Conservation (phyloP, 1,140 invertebrate genomes). For the Ostrea denselamellosa region DNA sequence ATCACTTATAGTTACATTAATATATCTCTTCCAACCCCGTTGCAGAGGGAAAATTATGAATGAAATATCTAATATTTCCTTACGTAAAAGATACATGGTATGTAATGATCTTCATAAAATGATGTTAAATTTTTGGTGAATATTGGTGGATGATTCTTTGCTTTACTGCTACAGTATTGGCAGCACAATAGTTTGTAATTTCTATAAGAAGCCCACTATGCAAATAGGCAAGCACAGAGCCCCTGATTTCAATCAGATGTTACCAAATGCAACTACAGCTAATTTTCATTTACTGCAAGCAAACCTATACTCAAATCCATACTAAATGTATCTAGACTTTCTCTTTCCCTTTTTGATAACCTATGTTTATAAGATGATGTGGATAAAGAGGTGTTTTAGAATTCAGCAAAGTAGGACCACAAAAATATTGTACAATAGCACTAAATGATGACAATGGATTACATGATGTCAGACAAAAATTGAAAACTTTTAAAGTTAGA, state of each 20-base stretch:
- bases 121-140: too few species aligned
- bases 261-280: neutral
- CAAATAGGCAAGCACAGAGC: neutral
- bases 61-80: too few species aligned
- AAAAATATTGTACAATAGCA: neutral
- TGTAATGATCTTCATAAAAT: too few species aligned
- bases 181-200: neutral
- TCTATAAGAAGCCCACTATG: neutral
- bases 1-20: too few species aligned
- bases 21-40: too few species aligned
- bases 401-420: neutral
- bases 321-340: neutral
- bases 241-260: neutral
- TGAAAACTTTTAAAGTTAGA: neutral
- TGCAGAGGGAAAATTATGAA: too few species aligned
- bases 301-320: neutral
- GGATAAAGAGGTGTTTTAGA: neutral
- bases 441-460: neutral
- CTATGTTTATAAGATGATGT: neutral
- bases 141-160: too few species aligned
- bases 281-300: neutral
- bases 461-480: neutral
- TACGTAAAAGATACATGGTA: too few species aligned
- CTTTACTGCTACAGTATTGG: neutral
- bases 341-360: neutral